Evolutionary conservation across 1,140 invertebrate genomes (phyloP).

Genomic region (Listronotus bonariensis): DNA sequence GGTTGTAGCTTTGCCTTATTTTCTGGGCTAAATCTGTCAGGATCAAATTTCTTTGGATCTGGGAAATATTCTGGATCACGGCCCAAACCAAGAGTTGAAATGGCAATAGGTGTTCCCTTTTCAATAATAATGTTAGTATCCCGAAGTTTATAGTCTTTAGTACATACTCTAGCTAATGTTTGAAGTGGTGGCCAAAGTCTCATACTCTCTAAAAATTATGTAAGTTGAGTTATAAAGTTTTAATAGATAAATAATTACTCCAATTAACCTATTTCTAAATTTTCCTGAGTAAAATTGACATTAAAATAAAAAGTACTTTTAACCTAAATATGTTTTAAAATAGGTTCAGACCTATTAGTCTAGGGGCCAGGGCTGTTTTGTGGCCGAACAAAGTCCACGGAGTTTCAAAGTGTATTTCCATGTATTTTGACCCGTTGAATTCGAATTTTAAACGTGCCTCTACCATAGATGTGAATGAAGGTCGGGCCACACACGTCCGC

Average conservation of each 20-base stretch:
- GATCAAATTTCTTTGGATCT: constrained; percentile 65
- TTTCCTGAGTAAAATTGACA: too few relatives aligned
- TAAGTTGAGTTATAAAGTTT: not conserved
- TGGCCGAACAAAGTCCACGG: too few relatives aligned
- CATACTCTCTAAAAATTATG: constrained; percentile 63
- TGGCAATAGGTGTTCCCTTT: constrained; percentile 63
- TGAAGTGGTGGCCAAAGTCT: constrained; percentile 66
- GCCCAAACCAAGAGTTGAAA: constrained; percentile 68
- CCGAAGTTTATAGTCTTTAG: constrained; percentile 61
- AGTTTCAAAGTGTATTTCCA: too few relatives aligned
- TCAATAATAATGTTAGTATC: constrained; percentile 62
- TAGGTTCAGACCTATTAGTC: too few relatives aligned
- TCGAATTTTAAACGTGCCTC: too few relatives aligned
- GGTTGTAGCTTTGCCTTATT: constrained; percentile 48
- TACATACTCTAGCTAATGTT: constrained; percentile 61
- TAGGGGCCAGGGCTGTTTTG: too few relatives aligned
- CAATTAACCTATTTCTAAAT: not conserved
- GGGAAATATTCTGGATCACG: constrained; percentile 62
- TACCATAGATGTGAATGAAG: too few relatives aligned
- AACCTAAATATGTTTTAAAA: too few relatives aligned
- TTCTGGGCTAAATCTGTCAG: constrained; percentile 61
- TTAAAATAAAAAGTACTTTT: too few relatives aligned
- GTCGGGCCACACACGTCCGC: too few relatives aligned
- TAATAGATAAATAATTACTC: not conserved
- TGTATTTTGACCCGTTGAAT: too few relatives aligned